A percentile compares a stretch with the other conserved stretches of the same genome.
These are phyloP conservation scores for Pachycephala philippinensis DNA, from an alignment of 2,113 vertebrate species.

Conservation along the genomic window DNA sequence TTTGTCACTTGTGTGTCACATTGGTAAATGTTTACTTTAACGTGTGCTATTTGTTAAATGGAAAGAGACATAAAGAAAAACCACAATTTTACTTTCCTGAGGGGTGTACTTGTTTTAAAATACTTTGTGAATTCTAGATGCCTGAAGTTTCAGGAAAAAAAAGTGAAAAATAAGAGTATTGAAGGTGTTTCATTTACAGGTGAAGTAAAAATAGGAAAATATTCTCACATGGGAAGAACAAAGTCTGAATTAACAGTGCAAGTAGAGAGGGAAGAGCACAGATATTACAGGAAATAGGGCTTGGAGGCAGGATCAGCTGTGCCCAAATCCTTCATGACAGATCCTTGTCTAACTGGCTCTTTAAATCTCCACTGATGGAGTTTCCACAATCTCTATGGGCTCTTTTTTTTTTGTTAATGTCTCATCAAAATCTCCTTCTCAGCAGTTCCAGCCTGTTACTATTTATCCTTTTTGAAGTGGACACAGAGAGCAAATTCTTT, in stretches of 20 bases:
- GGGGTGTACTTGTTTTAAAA: background rate
- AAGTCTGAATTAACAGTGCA: background rate
- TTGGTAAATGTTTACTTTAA: background rate
- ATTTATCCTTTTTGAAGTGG: conserved; percentile 14
- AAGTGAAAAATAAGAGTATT: background rate
- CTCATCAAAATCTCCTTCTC: conserved; percentile 22
- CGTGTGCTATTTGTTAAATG: background rate
- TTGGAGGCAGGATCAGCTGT: background rate
- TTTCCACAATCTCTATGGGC: background rate
- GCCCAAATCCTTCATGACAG: conserved; percentile 25
- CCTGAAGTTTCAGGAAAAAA: background rate
- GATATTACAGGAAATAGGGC: background rate
- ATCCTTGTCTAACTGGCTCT: conserved; percentile 32
- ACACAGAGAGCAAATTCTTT: background rate
- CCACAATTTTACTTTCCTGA: background rate
- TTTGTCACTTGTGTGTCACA: background rate
- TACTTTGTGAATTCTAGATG: background rate
- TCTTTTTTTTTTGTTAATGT: background rate
- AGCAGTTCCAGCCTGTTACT: conserved; percentile 20
- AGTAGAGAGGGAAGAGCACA: background rate
- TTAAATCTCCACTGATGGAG: background rate
- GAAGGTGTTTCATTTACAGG: background rate
- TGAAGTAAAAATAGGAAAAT: background rate
- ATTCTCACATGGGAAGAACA: fast-evolving
- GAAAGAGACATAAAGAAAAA: background rate